Conservation (phyloP, 2,797 vertebrate genomes). For the Gallinago nigripennis region DNA sequence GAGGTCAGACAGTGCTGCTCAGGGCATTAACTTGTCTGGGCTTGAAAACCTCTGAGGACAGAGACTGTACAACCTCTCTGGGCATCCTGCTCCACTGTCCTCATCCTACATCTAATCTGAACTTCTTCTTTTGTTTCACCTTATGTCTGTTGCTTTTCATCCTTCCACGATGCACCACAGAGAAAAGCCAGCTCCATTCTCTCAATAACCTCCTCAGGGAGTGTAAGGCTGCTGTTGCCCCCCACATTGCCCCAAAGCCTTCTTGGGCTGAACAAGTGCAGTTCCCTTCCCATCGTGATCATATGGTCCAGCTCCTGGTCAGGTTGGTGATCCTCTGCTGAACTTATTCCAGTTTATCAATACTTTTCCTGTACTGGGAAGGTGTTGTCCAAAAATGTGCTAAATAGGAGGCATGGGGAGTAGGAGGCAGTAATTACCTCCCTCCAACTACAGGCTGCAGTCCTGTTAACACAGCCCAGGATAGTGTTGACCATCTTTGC, state of each 20-base stretch:
- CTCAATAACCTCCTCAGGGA: accelerated
- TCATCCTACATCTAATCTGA: not conserved
- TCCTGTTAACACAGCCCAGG: accelerated
- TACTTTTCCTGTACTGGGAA: not conserved
- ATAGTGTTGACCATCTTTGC: not conserved
- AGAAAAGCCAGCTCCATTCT: not conserved
- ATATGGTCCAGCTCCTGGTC: not conserved
- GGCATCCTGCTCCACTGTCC: not conserved
- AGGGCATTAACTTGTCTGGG: not conserved
- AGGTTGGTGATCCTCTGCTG: not conserved
- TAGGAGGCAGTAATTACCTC: not conserved
- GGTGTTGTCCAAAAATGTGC: not conserved
- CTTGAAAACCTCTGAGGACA: not conserved
- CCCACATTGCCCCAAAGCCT: not conserved
- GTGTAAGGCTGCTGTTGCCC: not conserved
- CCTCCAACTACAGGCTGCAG: not conserved
- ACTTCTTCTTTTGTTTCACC: not conserved
- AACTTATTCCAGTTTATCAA: not conserved
- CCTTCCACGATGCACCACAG: not conserved
- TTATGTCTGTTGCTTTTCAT: not conserved
- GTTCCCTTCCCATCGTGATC: not conserved
- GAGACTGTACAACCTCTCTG: not conserved
- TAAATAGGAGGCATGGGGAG: not conserved
- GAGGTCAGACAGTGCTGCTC: not conserved
- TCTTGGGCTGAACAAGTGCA: not conserved